Evolutionary conservation across 2,888 invertebrate genomes (phyloP), one percentile per base, ranked within the genome.

Genomic region (Sialis lutaria): DNA sequence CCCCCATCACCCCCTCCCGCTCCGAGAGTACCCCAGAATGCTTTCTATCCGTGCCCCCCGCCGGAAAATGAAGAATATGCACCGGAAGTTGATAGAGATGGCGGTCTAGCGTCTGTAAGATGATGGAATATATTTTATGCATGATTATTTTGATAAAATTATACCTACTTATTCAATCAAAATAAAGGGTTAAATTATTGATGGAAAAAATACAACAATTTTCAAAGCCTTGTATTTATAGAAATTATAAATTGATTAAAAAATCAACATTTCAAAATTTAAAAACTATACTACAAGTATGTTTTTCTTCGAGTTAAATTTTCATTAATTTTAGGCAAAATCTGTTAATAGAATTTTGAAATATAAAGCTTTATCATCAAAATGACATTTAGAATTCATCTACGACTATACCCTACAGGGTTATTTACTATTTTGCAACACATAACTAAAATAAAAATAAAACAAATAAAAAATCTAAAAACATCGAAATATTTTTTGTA

Each of bases 41-140:
- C 70, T n/a, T 74, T 74, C 58, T 75, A 75, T 56, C 74, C 74
- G 8, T 73, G 70, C 55, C 73, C 73, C 43, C 68, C 72, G 30
- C 68, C 68, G 22, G 67, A 66, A 46, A 61, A 65, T 48, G 70
- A 72, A 49, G 69, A 69, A 51, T 64, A 64, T 34, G 62, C 61
- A 45, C 63, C 61, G 54, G 63, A 64, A 43, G 62, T 64, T 52
- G 67, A 67, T 30, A 42, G 42, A 34, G 33, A 45, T 45, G 40
- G 34, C 34, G 22, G 22, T 22, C 30, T 40, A 13, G 40, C 33
- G 40, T 39, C 32, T 40, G 46, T 46, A 46, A 46, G 46, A 10
- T 33, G 12, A 40, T 40, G 30, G 30, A 39, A 12, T n/a, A 12
- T 45, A 30, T 7, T 45, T 45, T 10, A 6, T 32, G 37, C 13